Base-by-base conservation (phyloP, 1,140 invertebrate species). In the Tetramorium alpestre region DNA sequence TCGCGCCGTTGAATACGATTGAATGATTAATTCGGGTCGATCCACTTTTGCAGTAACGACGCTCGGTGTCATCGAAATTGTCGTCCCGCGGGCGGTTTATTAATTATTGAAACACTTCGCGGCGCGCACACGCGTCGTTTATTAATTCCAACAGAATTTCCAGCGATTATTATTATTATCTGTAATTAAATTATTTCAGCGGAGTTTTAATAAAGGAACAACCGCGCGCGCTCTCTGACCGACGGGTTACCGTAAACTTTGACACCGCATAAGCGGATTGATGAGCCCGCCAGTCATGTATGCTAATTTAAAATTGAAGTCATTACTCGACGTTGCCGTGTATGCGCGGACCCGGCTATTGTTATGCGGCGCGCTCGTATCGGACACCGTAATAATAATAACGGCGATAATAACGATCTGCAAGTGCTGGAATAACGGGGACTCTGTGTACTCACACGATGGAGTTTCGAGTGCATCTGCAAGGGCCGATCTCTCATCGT, bases 381-480 rank as follows among this genome's bases (percentile, higher is more conserved):
- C 64, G 73, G 44, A 54, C 33, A 72, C 80, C 72, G 87, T 51
- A 60, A 67, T 88, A 89, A 89, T 70, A 82, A 88, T 62, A 51
- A 73, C 51, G 44, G 22, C 47, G 86, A 87, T 88, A 85, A 85
- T 89, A 86, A 86, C 25, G 51, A 89, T 82, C 28, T 41, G 72
- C 49, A 28, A 70, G 18, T 56, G 47, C 16, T 13, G 62, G 28
- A 56, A 69, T 88, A 88, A 88, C 87, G 85, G 85, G 75, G n/a
- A 47, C 18, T 70, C 38, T 44, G 13, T 8, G 54, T 67, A 22
- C 28, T 38, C 41, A 28, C 65, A 22, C 56, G 25, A 72, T 2
- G n/a, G 78, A 72, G 54, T 56, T 60, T 13, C 38, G 18, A 73
- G 73, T 54, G 25, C 38, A 65, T 67, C 28, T 25, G 76, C 77